Evolutionary conservation across 2,797 vertebrate genomes (phyloP).

Genomic region (Hydrocynus forskahlii): DNA sequence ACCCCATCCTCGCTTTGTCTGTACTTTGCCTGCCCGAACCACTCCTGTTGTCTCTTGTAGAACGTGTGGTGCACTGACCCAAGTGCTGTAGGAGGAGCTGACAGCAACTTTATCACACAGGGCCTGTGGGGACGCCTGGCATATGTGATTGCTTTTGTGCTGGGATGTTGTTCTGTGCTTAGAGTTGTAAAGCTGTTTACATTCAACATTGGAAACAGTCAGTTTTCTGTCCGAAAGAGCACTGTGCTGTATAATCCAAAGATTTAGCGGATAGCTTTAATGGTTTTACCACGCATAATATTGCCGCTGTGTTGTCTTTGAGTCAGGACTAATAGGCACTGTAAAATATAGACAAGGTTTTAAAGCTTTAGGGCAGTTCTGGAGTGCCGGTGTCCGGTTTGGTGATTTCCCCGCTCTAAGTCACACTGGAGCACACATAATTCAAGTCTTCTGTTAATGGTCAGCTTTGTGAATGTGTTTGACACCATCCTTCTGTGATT

Average conservation of each 20-base stretch:
- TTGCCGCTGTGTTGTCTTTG: no score
- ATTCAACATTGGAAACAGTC: slow-evolving; percentile 17
- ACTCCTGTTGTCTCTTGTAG: neutral
- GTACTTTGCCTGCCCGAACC: neutral
- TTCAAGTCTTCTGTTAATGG: no score
- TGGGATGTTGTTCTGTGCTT: neutral
- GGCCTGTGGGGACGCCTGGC: neutral
- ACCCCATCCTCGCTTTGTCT: neutral
- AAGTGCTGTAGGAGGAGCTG: neutral
- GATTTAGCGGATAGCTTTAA: neutral
- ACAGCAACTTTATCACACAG: slow-evolving; percentile 1
- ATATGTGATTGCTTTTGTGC: neutral
- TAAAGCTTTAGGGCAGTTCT: no score
- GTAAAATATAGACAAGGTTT: no score
- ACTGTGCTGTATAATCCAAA: neutral
- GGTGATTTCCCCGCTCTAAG: no score
- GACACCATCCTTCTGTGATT: no score
- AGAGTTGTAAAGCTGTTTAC: slow-evolving; percentile 23
- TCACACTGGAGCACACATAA: no score
- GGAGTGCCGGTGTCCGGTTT: no score
- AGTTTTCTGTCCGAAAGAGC: neutral
- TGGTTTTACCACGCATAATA: slow-evolving; percentile 3
- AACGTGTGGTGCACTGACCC: neutral
- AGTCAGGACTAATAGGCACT: no score
- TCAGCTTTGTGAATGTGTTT: no score